Conservation (phyloP, 2,888 invertebrate genomes). For the Parnassius smintheus region DNA sequence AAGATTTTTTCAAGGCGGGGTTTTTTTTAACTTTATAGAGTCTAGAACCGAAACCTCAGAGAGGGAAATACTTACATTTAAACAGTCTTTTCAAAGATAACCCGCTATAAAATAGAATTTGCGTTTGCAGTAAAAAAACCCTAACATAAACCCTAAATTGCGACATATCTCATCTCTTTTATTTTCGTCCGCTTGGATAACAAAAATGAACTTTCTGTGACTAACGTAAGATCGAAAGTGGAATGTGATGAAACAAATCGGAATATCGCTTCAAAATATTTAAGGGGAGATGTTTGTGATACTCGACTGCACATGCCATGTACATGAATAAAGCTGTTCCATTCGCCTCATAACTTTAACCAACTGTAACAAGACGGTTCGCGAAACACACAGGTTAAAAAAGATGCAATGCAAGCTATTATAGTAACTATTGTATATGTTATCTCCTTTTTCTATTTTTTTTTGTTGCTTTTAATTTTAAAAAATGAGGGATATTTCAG, state of each 20-base stretch:
- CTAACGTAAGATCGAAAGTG: constrained; percentile 8
- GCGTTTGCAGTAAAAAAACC: constrained; percentile 6
- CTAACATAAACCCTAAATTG: constrained; percentile 24
- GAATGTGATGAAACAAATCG: constrained; percentile 11
- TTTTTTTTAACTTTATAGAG: too few species aligned
- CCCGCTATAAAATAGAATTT: not conserved
- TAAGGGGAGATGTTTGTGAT: constrained; percentile 28
- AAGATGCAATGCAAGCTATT: not conserved
- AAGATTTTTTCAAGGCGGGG: too few species aligned
- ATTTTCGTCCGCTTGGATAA: constrained; percentile 2
- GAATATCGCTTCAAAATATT: constrained; percentile 27
- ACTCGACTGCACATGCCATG: constrained; percentile 28
- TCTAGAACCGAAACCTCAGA: too few species aligned
- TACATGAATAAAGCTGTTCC: constrained; percentile 25
- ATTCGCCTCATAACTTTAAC: constrained; percentile 26
- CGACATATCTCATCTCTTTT: constrained; percentile 26
- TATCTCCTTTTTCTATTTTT: not conserved
- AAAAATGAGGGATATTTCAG: constrained; percentile 1
- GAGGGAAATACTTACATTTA: too few species aligned
- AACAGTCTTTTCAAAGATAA: constrained; percentile 20
- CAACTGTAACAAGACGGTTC: constrained; percentile 23
- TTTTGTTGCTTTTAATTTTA: not conserved
- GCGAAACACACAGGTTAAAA: constrained; percentile 11
- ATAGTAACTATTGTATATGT: not conserved
- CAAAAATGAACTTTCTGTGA: constrained; percentile 7